A percentile compares a stretch with the other conserved stretches of the same genome.
Conservation (phyloP, 30 jellyfish, hydroid and myxozoan species). For the Catostylus mosaicus region DNA sequence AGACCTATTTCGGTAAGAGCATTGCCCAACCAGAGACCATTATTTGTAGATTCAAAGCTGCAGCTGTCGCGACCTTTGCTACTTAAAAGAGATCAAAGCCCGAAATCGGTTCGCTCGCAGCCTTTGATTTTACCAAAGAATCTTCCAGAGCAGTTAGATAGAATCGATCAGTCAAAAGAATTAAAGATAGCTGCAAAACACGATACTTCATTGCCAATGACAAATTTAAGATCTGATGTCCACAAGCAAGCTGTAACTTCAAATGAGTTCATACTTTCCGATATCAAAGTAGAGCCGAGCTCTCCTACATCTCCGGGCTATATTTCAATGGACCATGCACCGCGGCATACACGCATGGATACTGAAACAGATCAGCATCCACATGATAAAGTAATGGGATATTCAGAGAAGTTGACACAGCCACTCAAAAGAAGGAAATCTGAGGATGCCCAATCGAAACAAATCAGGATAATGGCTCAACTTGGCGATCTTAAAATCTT, state of each 20-base stretch:
- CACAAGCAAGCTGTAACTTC: background rate
- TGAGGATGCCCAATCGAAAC: constrained; percentile 4
- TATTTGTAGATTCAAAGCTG: constrained; percentile 1
- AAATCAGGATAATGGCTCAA: background rate
- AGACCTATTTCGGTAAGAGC: constrained; percentile 26
- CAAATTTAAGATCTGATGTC: background rate
- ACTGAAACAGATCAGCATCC: background rate
- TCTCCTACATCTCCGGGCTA: constrained; percentile 28
- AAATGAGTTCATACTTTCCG: background rate
- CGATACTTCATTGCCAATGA: background rate
- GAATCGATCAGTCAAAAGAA: constrained; percentile 35
- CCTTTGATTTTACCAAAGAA: constrained; percentile 50
- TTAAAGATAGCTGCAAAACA: constrained; percentile 18
- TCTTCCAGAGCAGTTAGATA: constrained; percentile 17
- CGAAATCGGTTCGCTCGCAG: constrained; percentile 35
- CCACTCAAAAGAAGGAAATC: constrained; percentile 29
- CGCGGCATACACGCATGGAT: background rate
- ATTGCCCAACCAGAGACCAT: constrained; percentile 2
- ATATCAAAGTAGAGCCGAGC: constrained; percentile 35
- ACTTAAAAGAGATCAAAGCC: background rate
- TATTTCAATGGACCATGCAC: background rate
- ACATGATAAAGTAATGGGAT: constrained; percentile 14
- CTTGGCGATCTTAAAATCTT: constrained; percentile 52
- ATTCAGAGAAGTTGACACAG: constrained; percentile 20
- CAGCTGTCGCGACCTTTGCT: constrained; percentile 24